These are phyloP conservation scores for Procambarus clarkii DNA, from an alignment of 1,140 invertebrate species.

Conservation along the genomic window DNA sequence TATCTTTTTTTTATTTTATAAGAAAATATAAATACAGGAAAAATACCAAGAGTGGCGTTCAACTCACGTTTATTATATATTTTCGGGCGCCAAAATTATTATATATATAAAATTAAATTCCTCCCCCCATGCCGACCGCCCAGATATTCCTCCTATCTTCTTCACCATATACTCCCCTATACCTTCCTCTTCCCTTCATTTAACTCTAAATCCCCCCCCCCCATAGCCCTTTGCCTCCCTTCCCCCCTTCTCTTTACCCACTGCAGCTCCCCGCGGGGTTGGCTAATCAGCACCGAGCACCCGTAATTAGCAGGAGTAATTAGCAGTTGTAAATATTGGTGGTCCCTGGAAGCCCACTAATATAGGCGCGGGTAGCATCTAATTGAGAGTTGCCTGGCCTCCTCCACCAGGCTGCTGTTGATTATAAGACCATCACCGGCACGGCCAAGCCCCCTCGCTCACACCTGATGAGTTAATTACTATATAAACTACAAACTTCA, in stretches of 20 bases:
- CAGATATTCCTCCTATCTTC: background rate
- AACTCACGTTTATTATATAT: no score
- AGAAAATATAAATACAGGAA: no score
- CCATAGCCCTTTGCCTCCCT: background rate
- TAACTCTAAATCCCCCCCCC: background rate
- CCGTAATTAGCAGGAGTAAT: background rate
- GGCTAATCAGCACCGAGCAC: background rate
- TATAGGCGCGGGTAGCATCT: background rate
- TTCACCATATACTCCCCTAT: background rate
- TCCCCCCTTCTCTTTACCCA: background rate
- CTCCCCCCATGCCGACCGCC: no score
- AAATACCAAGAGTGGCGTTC: no score
- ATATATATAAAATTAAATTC: no score
- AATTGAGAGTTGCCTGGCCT: background rate
- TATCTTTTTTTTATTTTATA: no score
- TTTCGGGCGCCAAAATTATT: no score
- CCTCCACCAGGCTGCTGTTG: background rate
- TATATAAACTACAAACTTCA: background rate
- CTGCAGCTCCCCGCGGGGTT: no score
- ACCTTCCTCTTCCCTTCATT: background rate
- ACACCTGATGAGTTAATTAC: background rate
- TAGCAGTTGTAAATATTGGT: background rate
- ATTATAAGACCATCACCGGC: background rate
- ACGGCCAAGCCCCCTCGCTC: background rate
- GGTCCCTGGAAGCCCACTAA: background rate